Base-by-base conservation (phyloP, 2,797 vertebrate genomes). In the Pipistrellus nathusii region DNA sequence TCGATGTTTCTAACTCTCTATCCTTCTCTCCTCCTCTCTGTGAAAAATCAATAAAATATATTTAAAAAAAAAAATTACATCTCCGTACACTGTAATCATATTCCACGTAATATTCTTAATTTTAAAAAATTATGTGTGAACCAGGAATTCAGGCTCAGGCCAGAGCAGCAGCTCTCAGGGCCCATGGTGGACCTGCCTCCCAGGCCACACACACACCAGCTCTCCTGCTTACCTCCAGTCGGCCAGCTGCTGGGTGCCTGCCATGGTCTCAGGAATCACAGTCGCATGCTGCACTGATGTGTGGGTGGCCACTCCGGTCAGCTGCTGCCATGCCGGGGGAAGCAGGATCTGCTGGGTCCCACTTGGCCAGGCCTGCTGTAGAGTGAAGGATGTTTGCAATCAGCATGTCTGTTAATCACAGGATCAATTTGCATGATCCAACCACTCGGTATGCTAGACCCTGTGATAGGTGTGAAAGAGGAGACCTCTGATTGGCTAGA, bases 321-420 rank as follows among this genome's bases (percentile, higher is more conserved):
- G 98, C 98, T 99, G 99, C 98, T 99, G 99, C 99, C 99, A 99
- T 10, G 99, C 99, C 0, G 99, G 99, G 94, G 99, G 99, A 78
- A 99, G 99, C 66, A 99, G 98, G 97, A 99, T 99, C 98, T 99
- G 99, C 98, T 99, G 99, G 90, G 99, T 99, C 94, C 99, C 99
- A 21, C 99, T 99, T 82, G 99, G 99, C 99, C 99, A 99, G 46
- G 99, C 99, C 99, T 99, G 99, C 99, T 99, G 98, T 81, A 3
- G 57, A 93, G 88, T 6, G 97, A 72, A 98, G 88, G 21, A 57
- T 46, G 75, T n/a, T 21, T 41, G 53, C 62, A 35, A 6, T 93
- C 84, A 96, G 44, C 53, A 80, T 35, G 35, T 48, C 35, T 77
- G 44, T 71, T 59, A 38, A 66, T 44, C 76, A 78, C 23, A 8